Evolutionary conservation across 1,140 invertebrate species (phyloP), one percentile per base, ranked within the genome.

Genomic region (Rhynchophorus ferrugineus): DNA sequence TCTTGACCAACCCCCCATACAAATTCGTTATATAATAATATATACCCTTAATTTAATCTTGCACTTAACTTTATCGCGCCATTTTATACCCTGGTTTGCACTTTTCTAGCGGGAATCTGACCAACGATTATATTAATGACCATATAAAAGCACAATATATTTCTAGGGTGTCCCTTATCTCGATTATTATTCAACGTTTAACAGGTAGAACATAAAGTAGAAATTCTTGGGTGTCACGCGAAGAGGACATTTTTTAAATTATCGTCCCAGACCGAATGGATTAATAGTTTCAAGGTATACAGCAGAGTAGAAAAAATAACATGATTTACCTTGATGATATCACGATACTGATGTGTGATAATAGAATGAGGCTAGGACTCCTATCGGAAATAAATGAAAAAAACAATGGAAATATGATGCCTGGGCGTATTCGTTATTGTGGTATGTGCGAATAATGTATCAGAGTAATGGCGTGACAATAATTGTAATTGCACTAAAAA

Each of bases 211-310:
- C 44, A 47, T 47, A 54, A 54, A 54, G 42, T 41, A 47, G 38
- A 47, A 54, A 54, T 54, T 54, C 51, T 54, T 54, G 38, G 45
- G 16, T 47, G 51, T 54, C 51, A 54, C 51, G 51, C 51, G 24
- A 54, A 54, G 29, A 46, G 44, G 51, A 36, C 51, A 54, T 54
- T 54, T 54, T 54, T 29, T 45, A 41, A 54, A 54, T 47, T 54
- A 54, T 54, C 39, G 20, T 44, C 44, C 44, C 20, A 29, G 51
- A 46, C 44, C 20, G 42, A 54, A 54, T 34, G 44, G 38, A 47
- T 47, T 54, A 42, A 54, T 54, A 52, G 46, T 45, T 44, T 52
- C 5, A 29, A 6, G 24, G 24, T 29, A 11, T 29, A 29, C 11
- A n/a, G 24, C 11, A 29, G 5, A 6, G 5, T 11, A 29, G 24